Base-by-base conservation (phyloP, 1,140 invertebrate genomes). In the Heliconius himera region DNA sequence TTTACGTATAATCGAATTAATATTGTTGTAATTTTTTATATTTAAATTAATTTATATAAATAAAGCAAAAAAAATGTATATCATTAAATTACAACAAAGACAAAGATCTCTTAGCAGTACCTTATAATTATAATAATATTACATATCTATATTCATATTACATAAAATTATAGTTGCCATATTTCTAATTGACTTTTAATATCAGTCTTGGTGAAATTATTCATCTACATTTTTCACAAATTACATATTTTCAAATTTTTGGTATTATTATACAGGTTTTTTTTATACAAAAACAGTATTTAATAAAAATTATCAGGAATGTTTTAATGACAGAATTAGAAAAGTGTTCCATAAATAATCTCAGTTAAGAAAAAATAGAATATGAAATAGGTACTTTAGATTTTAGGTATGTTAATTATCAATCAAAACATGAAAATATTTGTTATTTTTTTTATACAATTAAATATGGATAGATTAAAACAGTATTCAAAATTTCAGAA, bases 101-200 rank as follows among this genome's bases (percentile, higher is more conserved):
- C 26, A 66, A 41, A 6, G 33, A 70, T 70, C 33, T 76, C 26
- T 70, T 66, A 66, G 66, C 66, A 60, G 41, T 73, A n/a, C 8
- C 36, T 38, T 75, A 70, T 66, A 66, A 76, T 66, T 71, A 71
- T 71, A 18, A 22, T 56, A 22, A 71, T 33, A 73, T 74, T 36
- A 66, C 38, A 73, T 71, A 74, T 77, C n/a, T n/a, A 81, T 72
- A 76, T 46, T 46, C 41, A 46, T 11, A 46, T 20, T 51, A 51
- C 49, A 51, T 51, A 51, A 51, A 51, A 51, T 51, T 51, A 51
- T 2, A 51, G 16, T 56, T 72, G 66, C 38, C 38, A 74, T 82
- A 88, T 86, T 88, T 80, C 87, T 92, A 92, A 91, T 91, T 92
- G 90, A 92, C 91, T 92, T 91, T 89, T 84, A 80, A 74, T 82